Evolutionary conservation across 2,113 vertebrate species (phyloP).

Genomic region (Gallinago jamesoni): DNA sequence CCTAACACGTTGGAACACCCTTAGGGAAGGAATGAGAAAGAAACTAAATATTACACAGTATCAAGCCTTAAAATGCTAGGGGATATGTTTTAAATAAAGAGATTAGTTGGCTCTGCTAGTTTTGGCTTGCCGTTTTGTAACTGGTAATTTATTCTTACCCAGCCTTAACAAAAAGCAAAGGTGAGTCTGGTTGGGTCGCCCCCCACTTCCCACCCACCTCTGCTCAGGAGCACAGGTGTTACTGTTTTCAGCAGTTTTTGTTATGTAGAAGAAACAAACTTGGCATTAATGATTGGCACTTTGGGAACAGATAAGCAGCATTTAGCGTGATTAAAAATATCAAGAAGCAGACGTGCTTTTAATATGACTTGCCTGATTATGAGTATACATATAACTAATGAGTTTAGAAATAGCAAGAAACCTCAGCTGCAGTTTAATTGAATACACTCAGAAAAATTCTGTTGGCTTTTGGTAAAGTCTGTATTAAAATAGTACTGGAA

Average conservation of each 20-base stretch:
- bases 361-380: not conserved
- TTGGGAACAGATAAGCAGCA: not conserved
- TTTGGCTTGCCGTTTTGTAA: slow-evolving; percentile 49
- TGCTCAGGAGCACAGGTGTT: not conserved
- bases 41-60: slow-evolving; percentile 43
- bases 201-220: not conserved
- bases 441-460: not conserved
- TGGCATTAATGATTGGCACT: not conserved
- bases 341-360: not conserved
- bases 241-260: not conserved
- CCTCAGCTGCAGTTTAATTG: not conserved
- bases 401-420: not conserved
- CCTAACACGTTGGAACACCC: not conserved
- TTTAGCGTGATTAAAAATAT: not conserved
- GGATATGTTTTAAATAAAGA: slow-evolving; percentile 16
- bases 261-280: not conserved
- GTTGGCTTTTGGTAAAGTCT: not conserved
- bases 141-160: not conserved
- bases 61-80: slow-evolving; percentile 16
- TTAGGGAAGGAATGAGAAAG: slow-evolving; percentile 9
- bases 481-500: not conserved
- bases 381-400: not conserved
- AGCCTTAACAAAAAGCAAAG: not conserved
- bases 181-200: not conserved
- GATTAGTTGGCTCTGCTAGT: slow-evolving; percentile 34